Base-by-base conservation (phyloP, 2,888 invertebrate genomes). In the Amblyteles armatorius region DNA sequence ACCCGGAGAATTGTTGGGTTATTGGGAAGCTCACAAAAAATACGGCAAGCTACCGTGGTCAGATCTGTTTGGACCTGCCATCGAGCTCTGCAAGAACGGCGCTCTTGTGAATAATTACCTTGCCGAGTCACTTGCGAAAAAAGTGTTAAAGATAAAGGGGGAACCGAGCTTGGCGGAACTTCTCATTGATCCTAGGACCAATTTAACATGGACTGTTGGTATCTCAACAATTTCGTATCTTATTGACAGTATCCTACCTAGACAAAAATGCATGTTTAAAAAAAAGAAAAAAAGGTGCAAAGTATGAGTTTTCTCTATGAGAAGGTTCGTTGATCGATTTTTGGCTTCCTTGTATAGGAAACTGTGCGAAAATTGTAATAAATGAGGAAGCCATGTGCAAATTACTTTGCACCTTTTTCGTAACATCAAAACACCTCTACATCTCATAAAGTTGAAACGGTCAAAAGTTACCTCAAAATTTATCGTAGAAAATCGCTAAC, bases 1-100 rank as follows among this genome's bases (percentile, higher is more conserved):
- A n/a, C 99, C 99, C 0, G 98, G 98, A 9, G 99, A 99, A 94
- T 93, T 99, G 19, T 94, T 95, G 79, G 99, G 99, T 1, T 98
- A 98, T 93, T 97, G 97, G 95, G 96, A 95, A 82, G 96, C 98
- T 50, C 96, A 98, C 94, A 94, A 95, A 87, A 94, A 94, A 87
- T 98, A 96, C 92, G 98, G 98, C 4, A 95, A 95, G 84, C 94
- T 98, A 71, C 95, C 96, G 0, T 99, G 99, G 99, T 94, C 94
- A 65, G 95, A 96, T 0, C 94, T 99, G 29, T 96, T 99, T 84
- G 94, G 95, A 86, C 98, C 98, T 0, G 95, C 97, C 0, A 98
- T 98, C 71, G 94, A 96, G 52, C 94, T 99, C 36, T 97, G 97
- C 89, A 94, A 95, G 85, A 94, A 95, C 6, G 99, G 99, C 0